Evolutionary conservation across 2,797 vertebrate genomes (phyloP).

Genomic region (Rhincodon typus): DNA sequence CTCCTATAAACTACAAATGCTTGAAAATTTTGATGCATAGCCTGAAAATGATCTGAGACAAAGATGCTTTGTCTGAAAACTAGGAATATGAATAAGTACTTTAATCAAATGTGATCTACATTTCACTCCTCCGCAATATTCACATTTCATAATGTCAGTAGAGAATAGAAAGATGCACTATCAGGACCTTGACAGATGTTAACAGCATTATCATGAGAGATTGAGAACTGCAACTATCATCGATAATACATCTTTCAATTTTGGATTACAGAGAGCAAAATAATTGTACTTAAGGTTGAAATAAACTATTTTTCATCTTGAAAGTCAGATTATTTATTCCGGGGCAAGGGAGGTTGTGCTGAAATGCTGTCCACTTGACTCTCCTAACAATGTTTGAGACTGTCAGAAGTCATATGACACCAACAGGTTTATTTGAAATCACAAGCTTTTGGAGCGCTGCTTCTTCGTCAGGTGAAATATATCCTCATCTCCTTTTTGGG

Average conservation of each 20-base stretch:
- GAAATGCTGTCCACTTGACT: neutral
- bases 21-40: neutral
- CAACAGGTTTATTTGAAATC: too few species aligned
- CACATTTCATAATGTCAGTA: constrained; percentile 41
- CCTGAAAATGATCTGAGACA: neutral
- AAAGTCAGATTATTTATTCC: constrained; percentile 50
- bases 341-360: too few species aligned
- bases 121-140: constrained; percentile 48
- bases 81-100: constrained; percentile 46
- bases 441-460: too few species aligned
- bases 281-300: constrained; percentile 36
- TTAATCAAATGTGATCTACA: constrained; percentile 51
- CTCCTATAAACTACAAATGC: too few species aligned
- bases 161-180: constrained; percentile 47
- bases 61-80: constrained; percentile 12
- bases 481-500: too few species aligned
- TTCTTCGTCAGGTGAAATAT: too few species aligned
- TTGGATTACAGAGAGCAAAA: constrained; percentile 49
- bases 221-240: constrained; percentile 45
- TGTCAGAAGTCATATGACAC: too few species aligned
- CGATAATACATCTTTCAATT: constrained; percentile 47
- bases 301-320: constrained; percentile 47
- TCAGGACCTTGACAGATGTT: constrained; percentile 46
- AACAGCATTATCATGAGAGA: constrained; percentile 47
- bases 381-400: neutral